phyloP scores from a whole-genome alignment of 2,113 vertebrate species.

The Cacatua alba region DNA sequence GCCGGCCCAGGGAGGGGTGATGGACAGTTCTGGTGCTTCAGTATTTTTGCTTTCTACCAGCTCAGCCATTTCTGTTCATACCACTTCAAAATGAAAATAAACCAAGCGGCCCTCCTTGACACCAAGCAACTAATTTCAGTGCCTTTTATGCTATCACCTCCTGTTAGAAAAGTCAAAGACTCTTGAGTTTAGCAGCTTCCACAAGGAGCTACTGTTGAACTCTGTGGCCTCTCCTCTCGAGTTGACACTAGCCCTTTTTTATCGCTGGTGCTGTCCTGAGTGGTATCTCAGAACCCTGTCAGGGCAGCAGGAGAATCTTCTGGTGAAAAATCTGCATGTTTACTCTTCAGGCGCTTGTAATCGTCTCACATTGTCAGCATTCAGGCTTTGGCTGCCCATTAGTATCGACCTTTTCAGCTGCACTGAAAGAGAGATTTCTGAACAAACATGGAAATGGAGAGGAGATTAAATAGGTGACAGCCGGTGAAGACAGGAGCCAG shows the following conservation, averaged over 20 bases:
- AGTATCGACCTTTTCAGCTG: constrained; percentile 22
- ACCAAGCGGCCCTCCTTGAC: neutral
- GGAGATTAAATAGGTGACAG: neutral
- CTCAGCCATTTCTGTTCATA: neutral
- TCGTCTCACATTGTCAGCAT: neutral
- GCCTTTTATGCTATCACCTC: neutral
- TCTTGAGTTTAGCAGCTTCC: neutral
- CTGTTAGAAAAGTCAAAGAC: neutral
- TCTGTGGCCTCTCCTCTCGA: neutral
- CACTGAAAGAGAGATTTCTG: neutral
- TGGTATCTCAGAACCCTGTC: neutral
- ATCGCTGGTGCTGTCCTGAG: neutral
- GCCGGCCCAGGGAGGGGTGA: neutral
- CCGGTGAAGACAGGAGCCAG: neutral
- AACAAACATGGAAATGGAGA: neutral
- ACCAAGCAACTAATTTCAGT: neutral
- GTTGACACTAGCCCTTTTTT: neutral
- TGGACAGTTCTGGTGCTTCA: neutral
- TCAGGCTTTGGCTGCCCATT: neutral
- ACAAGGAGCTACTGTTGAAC: neutral
- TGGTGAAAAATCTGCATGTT: neutral
- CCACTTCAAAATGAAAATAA: neutral
- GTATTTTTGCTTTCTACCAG: neutral
- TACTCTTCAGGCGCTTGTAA: neutral
- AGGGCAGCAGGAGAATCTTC: neutral